Base-by-base conservation (phyloP, 1,140 invertebrate species). In the Leptinotarsa undecemlineata region DNA sequence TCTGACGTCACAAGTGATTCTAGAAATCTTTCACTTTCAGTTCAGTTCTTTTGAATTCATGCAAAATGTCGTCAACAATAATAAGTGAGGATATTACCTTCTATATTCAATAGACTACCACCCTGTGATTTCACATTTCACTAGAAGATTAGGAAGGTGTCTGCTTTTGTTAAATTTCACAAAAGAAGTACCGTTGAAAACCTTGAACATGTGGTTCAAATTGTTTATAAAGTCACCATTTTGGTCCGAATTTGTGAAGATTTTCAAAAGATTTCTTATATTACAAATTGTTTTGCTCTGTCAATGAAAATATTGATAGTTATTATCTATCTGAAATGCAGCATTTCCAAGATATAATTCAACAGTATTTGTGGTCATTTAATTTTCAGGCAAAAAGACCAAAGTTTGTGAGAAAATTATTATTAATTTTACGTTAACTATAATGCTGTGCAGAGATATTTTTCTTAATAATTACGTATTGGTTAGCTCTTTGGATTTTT, bases 71-170 rank as follows among this genome's bases (percentile, higher is more conserved):
- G 23, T 33, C 33, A 42, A 68, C 8, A n/a, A 47, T 42, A 42
- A 33, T 68, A 68, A 68, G 33, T 26, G n/a, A 60, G 21, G 20
- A 21, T n/a, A 60, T 71, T 71, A 61, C 69, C 60, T 26, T 71
- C 48, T 71, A 71, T 57, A 61, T 71, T 71, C 42, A 19, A 64
- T 8, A 48, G 21, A 17, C 21, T 60, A 60, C 69, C 69, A 71
- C 69, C 69, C 69, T 61, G 21, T 60, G 69, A 17, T 71, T 60
- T 57, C 20, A 71, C 20, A 21, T 51, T 48, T 48, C 48, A 8
- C 21, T 60, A 11, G 23, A 71, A 61, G 69, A 71, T 71, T 71
- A 71, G 21, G 17, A 61, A 71, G 69, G 69, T 26, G 23, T 21
- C 20, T 15, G 48, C 51, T 26, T 60, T 71, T 71, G 69, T 71